Conservation (phyloP, 2,113 vertebrate species). For the Copsychus sechellarum region DNA sequence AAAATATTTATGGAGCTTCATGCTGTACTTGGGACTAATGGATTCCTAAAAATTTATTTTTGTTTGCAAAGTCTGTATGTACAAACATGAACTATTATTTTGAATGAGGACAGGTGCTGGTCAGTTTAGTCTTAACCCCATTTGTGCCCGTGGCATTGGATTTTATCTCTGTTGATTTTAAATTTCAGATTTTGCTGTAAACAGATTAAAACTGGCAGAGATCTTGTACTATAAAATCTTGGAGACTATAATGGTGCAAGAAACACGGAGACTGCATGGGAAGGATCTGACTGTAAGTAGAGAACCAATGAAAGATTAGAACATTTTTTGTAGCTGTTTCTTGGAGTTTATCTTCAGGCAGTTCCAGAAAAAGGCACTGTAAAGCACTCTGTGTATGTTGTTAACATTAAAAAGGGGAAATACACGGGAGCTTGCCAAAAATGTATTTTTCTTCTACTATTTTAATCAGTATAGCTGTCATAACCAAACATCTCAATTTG, state of each 20-base stretch:
- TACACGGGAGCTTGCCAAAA: background rate
- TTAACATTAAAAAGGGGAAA: background rate
- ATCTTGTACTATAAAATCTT: conserved; percentile 96
- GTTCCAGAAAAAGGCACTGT: background rate
- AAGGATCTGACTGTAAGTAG: conserved; percentile 94
- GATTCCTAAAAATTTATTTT: background rate
- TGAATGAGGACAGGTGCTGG: background rate
- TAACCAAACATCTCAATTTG: background rate
- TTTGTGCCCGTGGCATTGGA: background rate
- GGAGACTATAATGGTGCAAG: conserved; percentile 91
- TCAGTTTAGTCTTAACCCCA: background rate
- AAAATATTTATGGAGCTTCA: background rate
- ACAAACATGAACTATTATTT: accelerated
- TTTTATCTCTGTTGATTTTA: conserved; percentile 29
- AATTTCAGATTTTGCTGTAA: conserved; percentile 91
- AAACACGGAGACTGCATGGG: conserved; percentile 87
- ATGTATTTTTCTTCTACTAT: background rate
- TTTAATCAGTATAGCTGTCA: background rate
- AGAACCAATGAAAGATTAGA: background rate
- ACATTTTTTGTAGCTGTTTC: background rate
- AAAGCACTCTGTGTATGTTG: background rate
- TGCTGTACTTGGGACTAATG: background rate
- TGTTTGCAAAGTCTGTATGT: background rate
- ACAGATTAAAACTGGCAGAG: conserved; percentile 91
- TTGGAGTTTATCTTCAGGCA: background rate